Conservation (phyloP, 2,797 vertebrate species). For the Caiman crocodilus region DNA sequence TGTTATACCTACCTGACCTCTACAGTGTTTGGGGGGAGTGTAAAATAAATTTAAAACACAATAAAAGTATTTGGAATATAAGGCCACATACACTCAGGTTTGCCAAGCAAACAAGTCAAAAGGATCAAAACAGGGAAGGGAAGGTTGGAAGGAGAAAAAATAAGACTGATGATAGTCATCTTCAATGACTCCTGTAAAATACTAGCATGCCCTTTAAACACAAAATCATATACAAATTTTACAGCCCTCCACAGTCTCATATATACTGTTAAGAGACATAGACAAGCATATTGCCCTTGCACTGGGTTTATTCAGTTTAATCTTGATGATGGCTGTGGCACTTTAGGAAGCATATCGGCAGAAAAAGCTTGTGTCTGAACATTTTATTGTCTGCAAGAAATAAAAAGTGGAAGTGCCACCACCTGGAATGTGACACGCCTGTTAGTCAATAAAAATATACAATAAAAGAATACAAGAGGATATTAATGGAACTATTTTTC, state of each 20-base stretch:
- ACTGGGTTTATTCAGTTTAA: not conserved
- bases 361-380: not conserved
- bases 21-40: not conserved
- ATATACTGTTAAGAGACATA: constrained; percentile 4
- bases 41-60: constrained; percentile 3
- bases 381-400: not conserved
- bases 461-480: not conserved
- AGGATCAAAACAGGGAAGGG: constrained; percentile 11
- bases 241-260: not conserved
- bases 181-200: not conserved
- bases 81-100: not conserved
- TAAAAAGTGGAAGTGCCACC: not conserved
- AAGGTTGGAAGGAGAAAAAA: constrained; percentile 19
- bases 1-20: not conserved
- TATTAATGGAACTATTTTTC: not conserved
- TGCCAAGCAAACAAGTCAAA: constrained; percentile 21
- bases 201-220: not conserved
- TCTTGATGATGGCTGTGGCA: not conserved
- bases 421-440: not conserved
- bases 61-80: not conserved
- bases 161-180: not conserved
- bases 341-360: not conserved
- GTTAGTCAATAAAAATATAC: not conserved
- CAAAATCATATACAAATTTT: constrained; percentile 30
- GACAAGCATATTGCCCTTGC: not conserved